phyloP scores from a whole-genome alignment of 2,888 invertebrate species.

The Merodon equestris region DNA sequence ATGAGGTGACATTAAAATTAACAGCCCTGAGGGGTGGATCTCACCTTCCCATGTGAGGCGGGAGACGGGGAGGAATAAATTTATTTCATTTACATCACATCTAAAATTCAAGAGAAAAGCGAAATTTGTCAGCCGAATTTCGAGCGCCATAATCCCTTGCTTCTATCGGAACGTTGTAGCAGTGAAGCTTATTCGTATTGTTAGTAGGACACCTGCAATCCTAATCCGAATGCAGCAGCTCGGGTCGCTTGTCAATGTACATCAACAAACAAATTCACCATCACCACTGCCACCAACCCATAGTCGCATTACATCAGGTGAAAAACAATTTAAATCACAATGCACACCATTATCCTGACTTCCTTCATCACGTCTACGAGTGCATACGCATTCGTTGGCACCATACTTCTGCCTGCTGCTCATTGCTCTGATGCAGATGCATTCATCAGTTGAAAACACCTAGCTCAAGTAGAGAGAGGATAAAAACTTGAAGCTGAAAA shows the following conservation, averaged over 20 bases:
- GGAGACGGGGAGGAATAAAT: no score
- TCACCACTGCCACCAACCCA: constrained; percentile 5
- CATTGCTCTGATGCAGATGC: constrained; percentile 47
- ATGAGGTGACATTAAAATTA: no score
- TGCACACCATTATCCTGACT: constrained; percentile 55
- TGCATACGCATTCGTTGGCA: constrained; percentile 17
- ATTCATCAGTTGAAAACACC: constrained; percentile 21
- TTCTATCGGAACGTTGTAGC: no score
- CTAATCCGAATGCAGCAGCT: constrained; percentile 37
- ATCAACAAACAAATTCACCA: no score
- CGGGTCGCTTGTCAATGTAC: no score
- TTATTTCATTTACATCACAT: no score
- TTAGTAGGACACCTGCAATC: constrained; percentile 23
- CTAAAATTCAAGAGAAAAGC: no score
- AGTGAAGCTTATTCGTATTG: no score
- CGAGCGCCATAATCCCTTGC: no score
- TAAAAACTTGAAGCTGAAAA: neutral
- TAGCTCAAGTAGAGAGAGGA: neutral
- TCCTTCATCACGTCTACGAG: constrained; percentile 39
- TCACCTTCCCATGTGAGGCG: no score
- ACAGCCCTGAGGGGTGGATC: no score
- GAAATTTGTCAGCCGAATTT: no score
- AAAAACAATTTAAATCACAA: constrained; percentile 47
- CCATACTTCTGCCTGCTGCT: neutral
- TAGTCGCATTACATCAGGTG: constrained; percentile 34